Percentiles rank a stretch among this genome's conserved stretches.
These are phyloP conservation scores for Agrochola lota DNA, from an alignment of 2,888 invertebrate species.

Conservation along the genomic window DNA sequence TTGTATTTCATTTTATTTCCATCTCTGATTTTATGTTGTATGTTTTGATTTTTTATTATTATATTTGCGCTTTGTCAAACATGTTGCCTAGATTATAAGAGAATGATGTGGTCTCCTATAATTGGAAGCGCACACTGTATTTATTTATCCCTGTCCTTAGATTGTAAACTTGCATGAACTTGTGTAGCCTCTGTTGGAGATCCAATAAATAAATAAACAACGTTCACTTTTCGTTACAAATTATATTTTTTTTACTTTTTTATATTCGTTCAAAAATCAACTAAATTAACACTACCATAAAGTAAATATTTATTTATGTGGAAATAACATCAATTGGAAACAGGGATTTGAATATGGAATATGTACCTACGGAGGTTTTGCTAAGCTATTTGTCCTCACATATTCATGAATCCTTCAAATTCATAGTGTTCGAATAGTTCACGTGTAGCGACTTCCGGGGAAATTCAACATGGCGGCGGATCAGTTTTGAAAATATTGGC, in stretches of 20 bases:
- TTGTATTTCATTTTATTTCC: too few relatives aligned
- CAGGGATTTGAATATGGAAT: neutral
- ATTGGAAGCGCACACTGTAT: too few relatives aligned
- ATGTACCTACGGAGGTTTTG: neutral
- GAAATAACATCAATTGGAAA: neutral
- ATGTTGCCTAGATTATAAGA: too few relatives aligned
- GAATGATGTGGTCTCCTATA: too few relatives aligned
- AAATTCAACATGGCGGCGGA: slow-evolving; percentile 40
- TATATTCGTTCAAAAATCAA: neutral
- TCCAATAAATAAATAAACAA: too few relatives aligned
- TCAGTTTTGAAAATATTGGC: slow-evolving; percentile 44
- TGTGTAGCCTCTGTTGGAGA: too few relatives aligned
- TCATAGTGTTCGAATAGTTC: slow-evolving; percentile 34
- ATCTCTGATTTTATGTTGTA: too few relatives aligned
- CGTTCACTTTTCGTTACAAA: neutral
- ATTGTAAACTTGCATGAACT: too few relatives aligned
- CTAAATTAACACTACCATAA: neutral
- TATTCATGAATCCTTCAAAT: slow-evolving; percentile 35
- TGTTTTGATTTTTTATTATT: too few relatives aligned
- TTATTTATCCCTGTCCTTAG: too few relatives aligned
- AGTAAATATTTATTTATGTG: neutral
- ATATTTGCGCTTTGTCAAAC: too few relatives aligned
- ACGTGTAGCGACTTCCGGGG: slow-evolving; percentile 29
- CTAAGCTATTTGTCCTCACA: slow-evolving; percentile 14
- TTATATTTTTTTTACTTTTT: neutral